A percentile compares a stretch with the other conserved stretches of the same genome.
Conservation (phyloP, 2,888 invertebrate species). For the Harpalus rubripes region DNA sequence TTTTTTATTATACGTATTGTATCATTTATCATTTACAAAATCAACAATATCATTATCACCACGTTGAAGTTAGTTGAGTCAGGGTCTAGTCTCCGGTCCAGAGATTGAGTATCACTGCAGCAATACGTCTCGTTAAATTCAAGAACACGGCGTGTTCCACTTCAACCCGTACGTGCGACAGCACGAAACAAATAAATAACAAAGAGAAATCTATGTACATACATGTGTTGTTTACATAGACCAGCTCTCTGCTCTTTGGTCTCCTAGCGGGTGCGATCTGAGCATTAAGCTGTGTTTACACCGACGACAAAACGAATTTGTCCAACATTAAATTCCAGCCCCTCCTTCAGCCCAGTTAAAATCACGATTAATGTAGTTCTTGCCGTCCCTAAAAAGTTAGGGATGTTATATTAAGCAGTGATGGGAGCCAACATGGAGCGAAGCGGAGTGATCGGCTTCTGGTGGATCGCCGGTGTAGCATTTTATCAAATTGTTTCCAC, state of each 20-base stretch:
- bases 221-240: constrained; percentile 56
- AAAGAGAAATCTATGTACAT: constrained; percentile 64
- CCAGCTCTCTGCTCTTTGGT: not conserved
- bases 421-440: no score
- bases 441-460: no score
- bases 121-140: constrained; percentile 57
- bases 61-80: not conserved
- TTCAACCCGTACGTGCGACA: constrained; percentile 50
- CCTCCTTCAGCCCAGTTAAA: no score
- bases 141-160: constrained; percentile 59
- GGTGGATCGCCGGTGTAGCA: no score
- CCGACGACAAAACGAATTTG: not conserved
- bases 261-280: constrained; percentile 20
- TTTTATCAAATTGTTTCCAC: no score
- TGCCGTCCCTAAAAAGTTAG: no score
- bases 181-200: constrained; percentile 63
- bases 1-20: not conserved
- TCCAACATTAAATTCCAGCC: no score
- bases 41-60: not conserved
- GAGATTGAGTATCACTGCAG: not conserved
- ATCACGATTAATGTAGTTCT: no score
- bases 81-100: not conserved
- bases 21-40: not conserved
- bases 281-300: constrained; percentile 30
- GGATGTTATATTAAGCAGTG: no score